Base-by-base conservation (phyloP, 2,888 invertebrate species). In the Xanthorhoe designata region DNA sequence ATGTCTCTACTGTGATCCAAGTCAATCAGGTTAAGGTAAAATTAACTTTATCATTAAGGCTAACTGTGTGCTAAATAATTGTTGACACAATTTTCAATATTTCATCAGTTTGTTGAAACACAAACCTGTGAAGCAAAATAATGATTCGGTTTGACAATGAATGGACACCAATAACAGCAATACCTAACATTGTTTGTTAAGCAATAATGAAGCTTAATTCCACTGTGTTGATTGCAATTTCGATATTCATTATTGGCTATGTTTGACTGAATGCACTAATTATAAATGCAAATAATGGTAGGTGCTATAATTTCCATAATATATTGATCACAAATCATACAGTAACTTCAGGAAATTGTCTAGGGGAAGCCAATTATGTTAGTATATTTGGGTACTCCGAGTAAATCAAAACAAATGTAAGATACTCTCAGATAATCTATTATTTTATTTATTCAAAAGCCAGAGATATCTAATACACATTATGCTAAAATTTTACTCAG, bases 141-240 rank as follows among this genome's bases (percentile, higher is more conserved):
- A 54, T 49, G 19, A 61, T 49, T 49, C 55, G 35, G 54, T 47
- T 47, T 47, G 47, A 15, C 47, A n/a, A 54, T 32, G 18, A 52
- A 60, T 45, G 45, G 24, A 29, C 60, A 45, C 32, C 32, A 35
- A 35, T 61, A 47, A 47, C 19, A 32, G 54, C 13, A 45, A 53
- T 47, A n/a, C n/a, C n/a, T n/a, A 32, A 24, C 35, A 15, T 32
- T 47, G 45, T 55, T 61, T 61, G 55, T 17, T 15, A 24, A 24
- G 47, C 47, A 19, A 54, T 61, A 61, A 55, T 50, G 17, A 61
- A 55, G 38, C 35, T 38, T 61, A 55, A 49, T 24, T 55, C 24
- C 8, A 32, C 32, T 55, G 24, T 55, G 49, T 55, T 61, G 55
- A 61, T 55, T 61, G 55, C 38, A 55, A 61, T 61, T 61, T 61